Evolutionary conservation across 1,140 invertebrate genomes (phyloP), one percentile per base, ranked within the genome.

Genomic region (Cephus cinctus): DNA sequence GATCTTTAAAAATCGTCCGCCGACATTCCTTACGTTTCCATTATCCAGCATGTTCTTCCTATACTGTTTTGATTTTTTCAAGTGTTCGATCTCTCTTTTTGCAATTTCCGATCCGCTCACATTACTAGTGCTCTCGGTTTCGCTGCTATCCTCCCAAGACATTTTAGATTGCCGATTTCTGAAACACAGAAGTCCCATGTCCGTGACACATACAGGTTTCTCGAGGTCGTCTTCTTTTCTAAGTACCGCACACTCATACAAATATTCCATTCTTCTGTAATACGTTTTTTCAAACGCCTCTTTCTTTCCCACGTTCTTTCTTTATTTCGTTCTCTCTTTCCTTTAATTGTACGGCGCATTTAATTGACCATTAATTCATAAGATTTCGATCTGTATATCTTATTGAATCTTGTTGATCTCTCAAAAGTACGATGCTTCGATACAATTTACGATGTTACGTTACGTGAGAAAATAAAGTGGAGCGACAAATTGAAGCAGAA

Each of bases 151-250:
- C 4, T 12, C 27, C 14, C 9, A 11, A 30, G 1, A 30, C 2
- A 11, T 12, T 2, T 30, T 30, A 11, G 2, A 15, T 18, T 18
- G 14, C 34, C 11, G 34, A 15, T 36, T 36, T 36, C 34, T 36
- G 34, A 36, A 36, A 36, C 34, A 36, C 34, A 36, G 34, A 36
- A 36, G 34, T 36, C 19, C 34, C 34, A 36, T 15, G 14, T 18
- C 34, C 19, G 34, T 36, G 34, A 15, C 19, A 36, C 34, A 36
- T 36, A n/a, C n/a, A n/a, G n/a, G n/a, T n/a, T n/a, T n/a, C n/a
- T n/a, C n/a, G n/a, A n/a, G n/a, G n/a, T 47, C 25, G 14, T 31
- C 30, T 42, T 20, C 16, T 21, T 21, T 21, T n/a, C 15, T 14
- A 15, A 22, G 14, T 20, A 19, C 39, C 23, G 15, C 22, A 9